Percentiles rank a stretch among this genome's conserved stretches.
Evolutionary conservation across 1,140 invertebrate species (phyloP).

Genomic region (Babylonia areolata): DNA sequence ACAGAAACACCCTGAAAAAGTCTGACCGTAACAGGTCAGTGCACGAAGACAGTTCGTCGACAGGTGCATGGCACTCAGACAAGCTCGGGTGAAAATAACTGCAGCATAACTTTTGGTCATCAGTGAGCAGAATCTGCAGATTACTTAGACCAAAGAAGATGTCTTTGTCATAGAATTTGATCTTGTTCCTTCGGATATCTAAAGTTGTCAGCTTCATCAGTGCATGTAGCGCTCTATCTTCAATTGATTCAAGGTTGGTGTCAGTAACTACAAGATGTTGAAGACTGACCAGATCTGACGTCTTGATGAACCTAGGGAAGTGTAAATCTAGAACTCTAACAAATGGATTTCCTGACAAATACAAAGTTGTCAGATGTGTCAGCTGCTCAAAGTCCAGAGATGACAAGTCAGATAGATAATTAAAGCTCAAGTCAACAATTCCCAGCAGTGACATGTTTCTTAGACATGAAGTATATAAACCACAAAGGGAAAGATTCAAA

Average conservation of each 20-base stretch:
- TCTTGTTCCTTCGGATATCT: not conserved
- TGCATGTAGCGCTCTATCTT: not conserved
- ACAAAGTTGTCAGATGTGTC: slow-evolving; percentile 8
- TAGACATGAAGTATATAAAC: not conserved
- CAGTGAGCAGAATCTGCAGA: not conserved
- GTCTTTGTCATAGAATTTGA: not conserved
- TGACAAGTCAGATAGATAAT: not conserved
- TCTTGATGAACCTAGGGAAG: slow-evolving; percentile 26
- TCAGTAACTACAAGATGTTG: slow-evolving; percentile 37
- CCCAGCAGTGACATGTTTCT: not conserved
- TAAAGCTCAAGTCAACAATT: slow-evolving; percentile 33
- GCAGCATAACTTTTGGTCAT: not conserved
- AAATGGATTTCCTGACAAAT: slow-evolving; percentile 42
- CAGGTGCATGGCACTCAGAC: not conserved
- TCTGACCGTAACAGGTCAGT: not conserved
- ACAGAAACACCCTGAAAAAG: not conserved
- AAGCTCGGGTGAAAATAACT: not conserved
- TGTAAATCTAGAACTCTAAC: slow-evolving; percentile 30
- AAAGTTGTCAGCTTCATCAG: not conserved
- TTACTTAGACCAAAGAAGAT: not conserved
- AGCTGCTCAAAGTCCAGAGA: slow-evolving; percentile 13
- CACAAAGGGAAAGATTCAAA: slow-evolving; percentile 32
- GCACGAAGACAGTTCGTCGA: slow-evolving; percentile 20
- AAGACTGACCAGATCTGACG: slow-evolving; percentile 33
- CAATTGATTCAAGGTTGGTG: not conserved